Evolutionary conservation across 2,888 invertebrate genomes (phyloP).

Genomic region (Hylaea fasciaria): DNA sequence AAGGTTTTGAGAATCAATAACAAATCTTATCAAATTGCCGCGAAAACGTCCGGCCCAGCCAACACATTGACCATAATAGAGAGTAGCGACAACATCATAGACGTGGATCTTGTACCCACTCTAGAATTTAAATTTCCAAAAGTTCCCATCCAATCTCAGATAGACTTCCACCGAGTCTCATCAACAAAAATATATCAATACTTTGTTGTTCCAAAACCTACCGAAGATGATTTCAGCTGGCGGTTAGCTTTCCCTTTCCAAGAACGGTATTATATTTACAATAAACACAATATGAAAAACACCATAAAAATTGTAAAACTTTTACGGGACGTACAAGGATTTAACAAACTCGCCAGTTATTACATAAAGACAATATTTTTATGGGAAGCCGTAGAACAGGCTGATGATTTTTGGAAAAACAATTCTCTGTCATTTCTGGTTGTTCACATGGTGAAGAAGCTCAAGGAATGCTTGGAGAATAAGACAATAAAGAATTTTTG

Average conservation of each 20-base stretch:
- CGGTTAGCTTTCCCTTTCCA: constrained; percentile 68
- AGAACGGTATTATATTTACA: constrained; percentile 57
- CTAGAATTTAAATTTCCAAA: constrained; percentile 59
- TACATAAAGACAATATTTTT: constrained; percentile 69
- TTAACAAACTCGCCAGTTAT: constrained; percentile 66
- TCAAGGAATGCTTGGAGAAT: constrained; percentile 52
- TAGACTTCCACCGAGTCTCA: constrained; percentile 54
- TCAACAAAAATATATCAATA: constrained; percentile 50
- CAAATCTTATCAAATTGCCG: constrained; percentile 50
- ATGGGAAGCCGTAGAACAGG: constrained; percentile 56
- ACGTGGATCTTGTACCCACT: constrained; percentile 68
- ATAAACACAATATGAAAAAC: constrained; percentile 63
- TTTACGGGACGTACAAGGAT: constrained; percentile 64
- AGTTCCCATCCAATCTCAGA: constrained; percentile 49
- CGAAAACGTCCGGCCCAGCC: constrained; percentile 65
- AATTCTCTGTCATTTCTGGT: constrained; percentile 59
- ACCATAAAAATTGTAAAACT: constrained; percentile 62
- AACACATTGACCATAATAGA: constrained; percentile 60
- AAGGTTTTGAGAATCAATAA: constrained; percentile 52
- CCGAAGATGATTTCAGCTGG: constrained; percentile 61
- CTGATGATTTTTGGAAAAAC: constrained; percentile 57
- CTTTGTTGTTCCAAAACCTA: constrained; percentile 69
- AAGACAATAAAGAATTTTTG: constrained; percentile 62
- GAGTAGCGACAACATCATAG: constrained; percentile 54
- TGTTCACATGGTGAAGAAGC: constrained; percentile 61